Percentiles rank a stretch among this genome's conserved stretches.
Conservation (phyloP, 2,888 invertebrate genomes). For the Hipparchia semele region DNA sequence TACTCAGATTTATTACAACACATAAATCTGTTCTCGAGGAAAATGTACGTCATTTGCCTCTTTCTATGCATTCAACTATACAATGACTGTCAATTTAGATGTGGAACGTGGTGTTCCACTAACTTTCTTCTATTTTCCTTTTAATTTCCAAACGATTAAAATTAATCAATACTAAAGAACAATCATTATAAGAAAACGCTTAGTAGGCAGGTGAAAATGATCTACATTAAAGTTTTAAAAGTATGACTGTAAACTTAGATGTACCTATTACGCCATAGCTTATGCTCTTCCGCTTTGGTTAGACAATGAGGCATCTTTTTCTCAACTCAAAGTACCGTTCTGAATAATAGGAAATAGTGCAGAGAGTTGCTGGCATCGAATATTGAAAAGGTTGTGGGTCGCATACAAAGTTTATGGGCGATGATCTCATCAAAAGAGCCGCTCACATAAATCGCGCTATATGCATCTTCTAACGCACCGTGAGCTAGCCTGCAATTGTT, state of each 20-base stretch:
- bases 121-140: slow-evolving; percentile 18
- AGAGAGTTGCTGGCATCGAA: slow-evolving; percentile 71
- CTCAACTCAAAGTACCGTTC: slow-evolving; percentile 68
- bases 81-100: slow-evolving; percentile 16
- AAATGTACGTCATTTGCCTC: slow-evolving; percentile 3
- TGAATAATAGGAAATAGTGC: slow-evolving; percentile 80
- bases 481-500: slow-evolving; percentile 81
- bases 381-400: slow-evolving; percentile 74
- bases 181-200: neutral
- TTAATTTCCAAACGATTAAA: neutral
- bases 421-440: slow-evolving; percentile 82
- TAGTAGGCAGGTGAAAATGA: neutral
- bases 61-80: slow-evolving; percentile 15
- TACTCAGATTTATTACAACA: slow-evolving; percentile 20
- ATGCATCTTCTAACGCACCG: slow-evolving; percentile 81
- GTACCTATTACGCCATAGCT: slow-evolving; percentile 3
- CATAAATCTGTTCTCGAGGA: slow-evolving; percentile 19
- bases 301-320: slow-evolving; percentile 76
- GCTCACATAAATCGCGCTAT: slow-evolving; percentile 79
- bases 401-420: slow-evolving; percentile 77
- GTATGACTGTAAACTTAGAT: neutral
- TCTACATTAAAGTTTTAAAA: neutral
- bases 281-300: slow-evolving; percentile 22
- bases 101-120: neutral
- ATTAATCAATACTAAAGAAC: neutral